Percentiles rank a stretch among this genome's conserved stretches.
These are phyloP conservation scores for Holcopasites calliopsidis DNA, from an alignment of 1,140 invertebrate species.

Conservation along the genomic window DNA sequence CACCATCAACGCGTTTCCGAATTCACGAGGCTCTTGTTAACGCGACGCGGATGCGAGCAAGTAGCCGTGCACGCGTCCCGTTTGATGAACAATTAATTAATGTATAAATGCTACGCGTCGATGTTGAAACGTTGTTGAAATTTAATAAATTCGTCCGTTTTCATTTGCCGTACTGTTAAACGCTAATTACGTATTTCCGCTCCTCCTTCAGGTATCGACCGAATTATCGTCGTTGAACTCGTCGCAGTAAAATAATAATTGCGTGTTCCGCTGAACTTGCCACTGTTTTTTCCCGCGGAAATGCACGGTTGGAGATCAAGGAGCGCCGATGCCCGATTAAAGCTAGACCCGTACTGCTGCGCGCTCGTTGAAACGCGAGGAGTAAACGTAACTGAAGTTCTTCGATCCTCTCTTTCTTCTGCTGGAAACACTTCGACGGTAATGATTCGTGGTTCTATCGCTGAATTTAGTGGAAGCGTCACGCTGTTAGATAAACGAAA, in stretches of 20 bases:
- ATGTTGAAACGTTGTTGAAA: slow-evolving; percentile 15
- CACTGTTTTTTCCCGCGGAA: neutral
- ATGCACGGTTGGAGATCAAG: neutral
- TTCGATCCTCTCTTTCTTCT: neutral
- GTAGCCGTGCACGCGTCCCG: neutral
- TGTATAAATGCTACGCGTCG: neutral
- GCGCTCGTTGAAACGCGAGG: neutral
- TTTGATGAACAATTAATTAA: slow-evolving; percentile 40
- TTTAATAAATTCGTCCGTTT: slow-evolving; percentile 28
- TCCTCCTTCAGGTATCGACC: too few relatives aligned
- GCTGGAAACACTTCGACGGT: neutral
- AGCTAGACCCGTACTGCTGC: neutral
- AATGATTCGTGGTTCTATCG: neutral
- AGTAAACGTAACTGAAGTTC: too few relatives aligned
- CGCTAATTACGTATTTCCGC: slow-evolving; percentile 12
- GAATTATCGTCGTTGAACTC: slow-evolving; percentile 4
- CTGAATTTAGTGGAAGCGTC: neutral
- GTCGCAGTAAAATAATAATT: slow-evolving; percentile 3
- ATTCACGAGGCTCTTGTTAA: slow-evolving; percentile 5
- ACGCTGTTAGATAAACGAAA: slow-evolving; percentile 6
- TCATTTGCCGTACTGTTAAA: neutral
- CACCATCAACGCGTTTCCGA: neutral
- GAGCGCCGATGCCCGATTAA: neutral
- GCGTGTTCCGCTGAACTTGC: neutral
- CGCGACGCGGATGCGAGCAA: too few relatives aligned